A percentile compares a stretch with the other conserved stretches of the same genome.
These are phyloP conservation scores for Menidia beryllina DNA, from an alignment of 2,113 vertebrate species.

Conservation along the genomic window DNA sequence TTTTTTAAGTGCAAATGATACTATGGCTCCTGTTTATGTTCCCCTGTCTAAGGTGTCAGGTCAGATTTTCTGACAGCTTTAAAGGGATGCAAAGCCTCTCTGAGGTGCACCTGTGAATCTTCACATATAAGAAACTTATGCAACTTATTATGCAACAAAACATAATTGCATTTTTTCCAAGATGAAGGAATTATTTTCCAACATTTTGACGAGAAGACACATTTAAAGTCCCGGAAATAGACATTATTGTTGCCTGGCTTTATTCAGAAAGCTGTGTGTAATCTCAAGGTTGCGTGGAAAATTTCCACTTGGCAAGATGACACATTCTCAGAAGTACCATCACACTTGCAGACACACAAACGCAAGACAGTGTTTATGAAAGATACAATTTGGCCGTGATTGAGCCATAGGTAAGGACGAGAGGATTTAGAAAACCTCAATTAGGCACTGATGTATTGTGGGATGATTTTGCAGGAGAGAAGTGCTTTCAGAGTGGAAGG, in stretches of 20 bases:
- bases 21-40: too few relatives aligned
- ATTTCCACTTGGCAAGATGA: conserved; percentile 21
- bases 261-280: conserved; percentile 10
- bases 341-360: conserved; percentile 1
- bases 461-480: conserved; percentile 22
- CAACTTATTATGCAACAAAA: fast-evolving
- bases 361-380: conserved; percentile 57
- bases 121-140: fast-evolving
- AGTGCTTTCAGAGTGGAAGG: conserved; percentile 40
- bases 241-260: background rate
- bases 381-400: conserved; percentile 58
- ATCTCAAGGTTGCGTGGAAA: conserved; percentile 32
- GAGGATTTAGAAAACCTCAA: conserved; percentile 62
- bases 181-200: background rate
- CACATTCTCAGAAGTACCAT: conserved; percentile 18
- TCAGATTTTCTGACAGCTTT: background rate
- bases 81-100: background rate
- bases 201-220: conserved; percentile 6
- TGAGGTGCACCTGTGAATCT: background rate
- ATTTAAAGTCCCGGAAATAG: background rate
- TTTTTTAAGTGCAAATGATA: background rate
- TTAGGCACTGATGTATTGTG: conserved; percentile 34
- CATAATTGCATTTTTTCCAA: background rate
- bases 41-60: background rate
- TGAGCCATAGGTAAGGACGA: conserved; percentile 50